These are phyloP conservation scores for Drepana arcuata DNA, from an alignment of 1,140 invertebrate genomes.

Conservation along the genomic window DNA sequence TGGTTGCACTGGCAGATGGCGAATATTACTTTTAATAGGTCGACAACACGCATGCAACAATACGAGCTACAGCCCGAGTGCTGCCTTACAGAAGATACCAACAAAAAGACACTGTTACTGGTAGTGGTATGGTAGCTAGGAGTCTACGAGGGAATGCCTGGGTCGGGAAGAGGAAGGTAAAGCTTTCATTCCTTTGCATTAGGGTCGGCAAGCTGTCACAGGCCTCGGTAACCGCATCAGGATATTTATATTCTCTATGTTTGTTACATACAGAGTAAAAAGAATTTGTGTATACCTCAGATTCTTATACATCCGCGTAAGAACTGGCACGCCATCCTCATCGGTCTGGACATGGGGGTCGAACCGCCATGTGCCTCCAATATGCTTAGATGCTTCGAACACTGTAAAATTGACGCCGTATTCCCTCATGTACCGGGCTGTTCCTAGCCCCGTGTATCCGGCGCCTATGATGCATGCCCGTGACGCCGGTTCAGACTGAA, in stretches of 20 bases:
- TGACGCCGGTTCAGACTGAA: constrained; percentile 19
- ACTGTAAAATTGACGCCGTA: constrained; percentile 55
- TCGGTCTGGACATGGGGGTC: constrained; percentile 75
- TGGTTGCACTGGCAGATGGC: no score
- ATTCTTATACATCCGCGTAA: constrained; percentile 83
- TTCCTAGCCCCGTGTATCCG: constrained; percentile 48
- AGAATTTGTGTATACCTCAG: constrained; percentile 78
- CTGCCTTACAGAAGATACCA: no score
- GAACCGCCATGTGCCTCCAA: constrained; percentile 84
- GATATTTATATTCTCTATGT: not conserved
- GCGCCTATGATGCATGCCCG: constrained; percentile 55
- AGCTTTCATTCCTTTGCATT: no score
- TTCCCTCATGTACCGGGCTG: constrained; percentile 42
- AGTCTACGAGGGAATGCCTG: no score
- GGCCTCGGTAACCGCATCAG: no score
- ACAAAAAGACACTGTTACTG: no score
- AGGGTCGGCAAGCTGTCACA: no score
- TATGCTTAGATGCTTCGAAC: constrained; percentile 75
- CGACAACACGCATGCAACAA: no score
- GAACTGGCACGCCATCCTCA: constrained; percentile 75
- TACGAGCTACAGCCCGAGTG: no score
- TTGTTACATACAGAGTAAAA: not conserved
- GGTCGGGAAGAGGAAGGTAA: no score
- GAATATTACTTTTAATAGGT: no score
- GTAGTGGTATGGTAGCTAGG: no score